A percentile compares a stretch with the other conserved stretches of the same genome.
These are phyloP conservation scores for Dicaeum eximium DNA, from an alignment of 2,113 vertebrate genomes.

Conservation along the genomic window DNA sequence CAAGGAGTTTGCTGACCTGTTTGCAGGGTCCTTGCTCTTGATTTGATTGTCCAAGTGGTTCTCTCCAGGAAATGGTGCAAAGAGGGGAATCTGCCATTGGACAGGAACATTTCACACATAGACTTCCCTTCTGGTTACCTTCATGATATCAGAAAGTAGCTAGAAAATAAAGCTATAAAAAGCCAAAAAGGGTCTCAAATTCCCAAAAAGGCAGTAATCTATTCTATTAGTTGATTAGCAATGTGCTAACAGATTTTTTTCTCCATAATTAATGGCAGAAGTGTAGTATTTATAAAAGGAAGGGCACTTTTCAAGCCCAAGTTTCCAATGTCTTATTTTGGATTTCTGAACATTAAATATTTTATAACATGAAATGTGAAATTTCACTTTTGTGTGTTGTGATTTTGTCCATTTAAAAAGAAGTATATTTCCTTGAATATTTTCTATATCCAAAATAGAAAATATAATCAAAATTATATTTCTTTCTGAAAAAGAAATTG, in stretches of 20 bases:
- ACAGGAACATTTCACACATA: background rate
- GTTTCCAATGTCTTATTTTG: background rate
- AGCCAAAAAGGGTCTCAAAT: background rate
- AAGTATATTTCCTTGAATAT: background rate
- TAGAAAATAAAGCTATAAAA: background rate
- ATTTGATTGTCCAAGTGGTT: background rate
- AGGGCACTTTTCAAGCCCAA: background rate
- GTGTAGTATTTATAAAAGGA: background rate
- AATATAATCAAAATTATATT: background rate
- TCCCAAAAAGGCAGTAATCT: background rate
- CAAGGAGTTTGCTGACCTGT: background rate
- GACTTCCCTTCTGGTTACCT: background rate
- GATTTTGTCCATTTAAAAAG: background rate
- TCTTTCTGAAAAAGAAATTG: background rate
- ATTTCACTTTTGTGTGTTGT: background rate
- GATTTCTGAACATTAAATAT: background rate
- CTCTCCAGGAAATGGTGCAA: background rate
- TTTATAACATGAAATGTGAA: background rate
- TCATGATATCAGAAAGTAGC: background rate
- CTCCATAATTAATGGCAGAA: background rate
- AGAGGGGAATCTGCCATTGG: background rate
- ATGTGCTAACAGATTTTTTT: background rate
- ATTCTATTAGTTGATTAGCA: background rate
- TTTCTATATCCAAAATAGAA: background rate
- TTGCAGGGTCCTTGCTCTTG: background rate